phyloP scores from a whole-genome alignment of 2,797 vertebrate genomes.

The Falco peregrinus region DNA sequence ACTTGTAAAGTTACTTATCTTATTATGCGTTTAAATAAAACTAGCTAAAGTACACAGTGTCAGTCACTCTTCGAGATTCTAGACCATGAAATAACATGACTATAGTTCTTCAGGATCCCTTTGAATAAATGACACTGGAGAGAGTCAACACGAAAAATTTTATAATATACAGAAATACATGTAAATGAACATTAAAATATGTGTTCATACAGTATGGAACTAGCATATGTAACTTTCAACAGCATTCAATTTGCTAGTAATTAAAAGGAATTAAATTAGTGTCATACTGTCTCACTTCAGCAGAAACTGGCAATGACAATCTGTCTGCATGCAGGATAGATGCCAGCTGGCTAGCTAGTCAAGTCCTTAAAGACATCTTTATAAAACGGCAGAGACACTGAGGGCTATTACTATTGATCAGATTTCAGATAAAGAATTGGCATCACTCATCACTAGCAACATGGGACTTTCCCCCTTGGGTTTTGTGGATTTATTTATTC shows the following conservation, averaged over 20 bases:
- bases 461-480: not conserved
- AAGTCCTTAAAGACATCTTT: conserved; percentile 17
- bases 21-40: not conserved
- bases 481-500: not conserved
- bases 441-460: not conserved
- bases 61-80: not conserved
- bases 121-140: not conserved
- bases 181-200: not conserved
- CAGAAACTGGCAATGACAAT: not conserved
- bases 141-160: not conserved
- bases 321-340: not conserved
- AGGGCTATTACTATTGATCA: conserved; percentile 12
- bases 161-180: not conserved
- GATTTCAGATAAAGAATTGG: conserved; percentile 23
- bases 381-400: conserved; percentile 23
- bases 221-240: not conserved
- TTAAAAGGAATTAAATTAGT: conserved; percentile 24
- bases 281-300: conserved; percentile 6
- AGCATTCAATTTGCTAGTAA: not conserved
- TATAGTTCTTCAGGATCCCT: not conserved
- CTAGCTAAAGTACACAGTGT: not conserved
- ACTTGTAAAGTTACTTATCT: not conserved
- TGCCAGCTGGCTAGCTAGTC: not conserved
- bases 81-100: not conserved
- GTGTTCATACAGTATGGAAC: not conserved